Evolutionary conservation across 2,797 vertebrate genomes (phyloP), one percentile per base, ranked within the genome.

Genomic region (Sebastes vulpes): DNA sequence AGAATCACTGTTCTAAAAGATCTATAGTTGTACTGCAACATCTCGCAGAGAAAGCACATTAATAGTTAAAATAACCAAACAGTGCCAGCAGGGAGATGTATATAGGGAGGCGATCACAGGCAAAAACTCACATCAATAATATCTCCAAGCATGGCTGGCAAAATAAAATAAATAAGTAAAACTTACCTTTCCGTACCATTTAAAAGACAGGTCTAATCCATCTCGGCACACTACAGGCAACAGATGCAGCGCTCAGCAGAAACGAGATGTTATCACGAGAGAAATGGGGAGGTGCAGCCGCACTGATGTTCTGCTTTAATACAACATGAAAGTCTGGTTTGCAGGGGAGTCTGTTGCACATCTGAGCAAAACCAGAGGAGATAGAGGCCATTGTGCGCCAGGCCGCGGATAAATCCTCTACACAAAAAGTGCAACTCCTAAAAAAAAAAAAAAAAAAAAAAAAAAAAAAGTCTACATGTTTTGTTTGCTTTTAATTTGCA

Each of bases 221-320:
- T 90, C 88, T 82, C 23, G 1, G 59, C 82, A 77, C 65, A 84
- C 88, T 78, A 65, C 70, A 67, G 78, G 86, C 77, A 74, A 77
- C 80, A 83, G 82, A 83, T 71, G 74, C 75, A 50, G 79, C 23
- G 5, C 81, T 68, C 83, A 80, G 82, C 78, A 88, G 80, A 84
- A 79, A 75, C 20, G 10, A 85, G 90, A 91, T 84, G 82, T 82
- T 90, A 92, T 94, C 88, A 14, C 29, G 83, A 60, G 85, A 87
- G 68, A 89, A 82, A 80, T 25, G 48, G 78, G 82, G 53, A 73
- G 66, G 79, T 77, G 61, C 71, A 84, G 79, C 57, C 25, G 46
- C 72, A 80, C 54, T 82, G 87, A 91, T 92, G 92, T 91, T 89
- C 80, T 86, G 85, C 87, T 92, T 90, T 92, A 94, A 92, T 79